These are phyloP conservation scores for Myxocyprinus asiaticus DNA, from an alignment of 2,113 vertebrate genomes.

Conservation along the genomic window DNA sequence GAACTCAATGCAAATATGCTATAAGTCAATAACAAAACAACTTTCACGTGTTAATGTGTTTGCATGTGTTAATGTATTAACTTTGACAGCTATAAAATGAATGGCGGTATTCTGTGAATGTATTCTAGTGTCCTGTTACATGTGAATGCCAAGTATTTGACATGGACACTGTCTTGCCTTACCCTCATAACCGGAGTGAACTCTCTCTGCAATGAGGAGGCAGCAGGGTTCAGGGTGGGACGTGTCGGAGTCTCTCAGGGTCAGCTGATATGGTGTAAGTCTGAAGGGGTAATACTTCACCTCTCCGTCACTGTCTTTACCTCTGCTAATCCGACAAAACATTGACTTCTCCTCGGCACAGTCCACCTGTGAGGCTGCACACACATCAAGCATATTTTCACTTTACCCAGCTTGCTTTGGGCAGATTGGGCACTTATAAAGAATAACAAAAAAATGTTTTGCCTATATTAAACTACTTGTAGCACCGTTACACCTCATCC, in stretches of 20 bases:
- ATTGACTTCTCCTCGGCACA: constrained; percentile 86
- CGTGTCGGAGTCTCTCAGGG: constrained; percentile 69
- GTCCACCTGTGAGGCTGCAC: constrained; percentile 74
- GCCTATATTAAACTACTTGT: too few relatives aligned
- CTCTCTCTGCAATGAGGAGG: constrained; percentile 74
- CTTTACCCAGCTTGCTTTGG: not conserved
- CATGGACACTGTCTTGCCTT: not conserved
- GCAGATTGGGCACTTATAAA: too few relatives aligned
- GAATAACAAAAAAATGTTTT: too few relatives aligned
- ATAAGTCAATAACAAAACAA: too few relatives aligned
- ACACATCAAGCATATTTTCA: not conserved
- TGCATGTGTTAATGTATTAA: too few relatives aligned
- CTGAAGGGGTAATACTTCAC: constrained; percentile 76
- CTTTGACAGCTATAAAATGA: too few relatives aligned
- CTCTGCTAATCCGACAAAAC: constrained; percentile 85
- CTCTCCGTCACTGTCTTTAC: constrained; percentile 64
- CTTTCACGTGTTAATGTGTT: too few relatives aligned
- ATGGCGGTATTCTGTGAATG: too few relatives aligned
- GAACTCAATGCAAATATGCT: too few relatives aligned
- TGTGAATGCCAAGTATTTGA: not conserved
- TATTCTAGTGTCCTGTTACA: too few relatives aligned
- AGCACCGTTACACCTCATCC: too few relatives aligned
- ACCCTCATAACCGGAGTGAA: constrained; percentile 81
- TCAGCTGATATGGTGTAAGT: constrained; percentile 76
- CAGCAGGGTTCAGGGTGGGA: constrained; percentile 73